Percentiles rank a stretch among this genome's conserved stretches.
phyloP scores from a whole-genome alignment of 1,140 invertebrate species.

The Chironomus tepperi region DNA sequence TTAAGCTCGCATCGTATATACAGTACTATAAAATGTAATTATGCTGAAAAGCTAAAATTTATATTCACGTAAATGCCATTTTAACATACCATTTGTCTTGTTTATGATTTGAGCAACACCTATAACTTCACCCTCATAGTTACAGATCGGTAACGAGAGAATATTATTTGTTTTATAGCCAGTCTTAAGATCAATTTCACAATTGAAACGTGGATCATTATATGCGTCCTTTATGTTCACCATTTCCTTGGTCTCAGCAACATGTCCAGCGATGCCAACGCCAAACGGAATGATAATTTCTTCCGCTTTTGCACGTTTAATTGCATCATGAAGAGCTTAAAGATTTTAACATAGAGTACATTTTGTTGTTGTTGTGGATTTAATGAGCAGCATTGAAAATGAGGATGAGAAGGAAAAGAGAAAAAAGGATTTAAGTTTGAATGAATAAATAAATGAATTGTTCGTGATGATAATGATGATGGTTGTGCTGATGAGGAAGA shows the following conservation, averaged over 20 bases:
- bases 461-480: not conserved
- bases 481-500: not conserved
- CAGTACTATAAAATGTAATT: not conserved
- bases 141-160: slow-evolving; percentile 91
- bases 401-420: not conserved
- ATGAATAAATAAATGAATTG: not conserved
- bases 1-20: not conserved
- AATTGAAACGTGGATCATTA: slow-evolving; percentile 75
- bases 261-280: slow-evolving; percentile 79
- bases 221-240: slow-evolving; percentile 90
- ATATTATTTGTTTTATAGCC: slow-evolving; percentile 88
- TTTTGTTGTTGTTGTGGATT: not conserved
- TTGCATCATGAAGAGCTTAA: slow-evolving; percentile 62
- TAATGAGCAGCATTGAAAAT: not conserved
- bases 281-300: slow-evolving; percentile 83
- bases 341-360: slow-evolving; percentile 25
- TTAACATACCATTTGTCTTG: slow-evolving; percentile 64
- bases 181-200: slow-evolving; percentile 81
- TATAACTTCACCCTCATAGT: slow-evolving; percentile 90
- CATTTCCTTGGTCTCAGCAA: slow-evolving; percentile 76
- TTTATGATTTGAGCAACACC: slow-evolving; percentile 97
- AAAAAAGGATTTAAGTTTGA: not conserved
- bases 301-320: slow-evolving; percentile 58
- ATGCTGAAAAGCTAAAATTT: too few relatives aligned
- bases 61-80: not conserved